Evolutionary conservation across 2,888 invertebrate species (phyloP).

Genomic region (Ornithoptera alexandrae): DNA sequence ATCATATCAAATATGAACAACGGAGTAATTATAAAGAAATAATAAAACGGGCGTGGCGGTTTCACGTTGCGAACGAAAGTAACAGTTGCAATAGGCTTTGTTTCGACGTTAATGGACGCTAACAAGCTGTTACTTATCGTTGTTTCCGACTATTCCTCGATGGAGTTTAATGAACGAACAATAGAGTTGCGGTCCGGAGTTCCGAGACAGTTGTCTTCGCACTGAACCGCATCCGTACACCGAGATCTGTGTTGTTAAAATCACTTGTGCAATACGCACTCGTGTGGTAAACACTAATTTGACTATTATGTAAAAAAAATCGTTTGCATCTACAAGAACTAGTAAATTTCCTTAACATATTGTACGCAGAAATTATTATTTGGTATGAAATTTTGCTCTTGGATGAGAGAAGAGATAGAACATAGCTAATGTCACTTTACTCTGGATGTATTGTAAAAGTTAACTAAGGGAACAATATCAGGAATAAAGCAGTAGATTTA

Average conservation of each 20-base stretch:
- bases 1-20: constrained; percentile 16
- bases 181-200: constrained; percentile 27
- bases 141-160: constrained; percentile 14
- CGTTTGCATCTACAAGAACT: neutral
- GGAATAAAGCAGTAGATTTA: too few relatives aligned
- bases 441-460: too few relatives aligned
- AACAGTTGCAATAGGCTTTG: constrained; percentile 9
- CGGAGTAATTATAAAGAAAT: constrained; percentile 12
- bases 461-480: too few relatives aligned
- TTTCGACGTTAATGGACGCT: constrained; percentile 20
- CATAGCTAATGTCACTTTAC: too few relatives aligned
- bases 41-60: constrained; percentile 1
- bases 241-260: constrained; percentile 14
- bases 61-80: constrained; percentile 19
- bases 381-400: too few relatives aligned
- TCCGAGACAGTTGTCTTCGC: constrained; percentile 10
- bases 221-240: constrained; percentile 16
- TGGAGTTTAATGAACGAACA: constrained; percentile 21
- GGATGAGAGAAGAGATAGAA: too few relatives aligned
- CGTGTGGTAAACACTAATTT: neutral
- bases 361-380: too few relatives aligned
- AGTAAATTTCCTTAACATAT: too few relatives aligned
- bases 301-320: neutral
- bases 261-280: constrained; percentile 10
- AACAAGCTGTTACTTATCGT: constrained; percentile 27